Evolutionary conservation across 1,140 invertebrate species (phyloP), one percentile per base, ranked within the genome.

Genomic region (Conopomorpha cramerella): DNA sequence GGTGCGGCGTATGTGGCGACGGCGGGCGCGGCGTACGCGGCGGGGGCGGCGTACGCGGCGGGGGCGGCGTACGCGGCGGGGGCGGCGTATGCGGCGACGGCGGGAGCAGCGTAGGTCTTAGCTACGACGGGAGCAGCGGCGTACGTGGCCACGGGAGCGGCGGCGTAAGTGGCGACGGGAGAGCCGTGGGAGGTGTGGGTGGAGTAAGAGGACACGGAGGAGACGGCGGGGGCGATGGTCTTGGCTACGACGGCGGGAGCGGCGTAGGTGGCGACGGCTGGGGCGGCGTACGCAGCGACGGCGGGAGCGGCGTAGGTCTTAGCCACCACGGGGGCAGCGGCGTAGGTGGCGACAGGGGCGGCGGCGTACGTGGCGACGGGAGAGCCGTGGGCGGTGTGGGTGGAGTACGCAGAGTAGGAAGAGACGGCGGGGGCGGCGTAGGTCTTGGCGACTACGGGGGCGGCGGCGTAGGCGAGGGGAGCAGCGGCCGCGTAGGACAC

Each of bases 361-460:
- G 39, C 39, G 11, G 45, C 39, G 38, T 51, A 49, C 3, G 48
- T 32, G 6, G 39, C 39, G 4, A 40, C 34, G 2, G 30, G 30
- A 1, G 34, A 30, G 36, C 42, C 53, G 39, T 53, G 55, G 1
- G 55, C 35, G 34, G 52, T 55, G 25, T 53, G 49, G 10, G 55
- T 51, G 4, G 55, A 51, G 46, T 52, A 62, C 3, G 61, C 53
- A 2, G 59, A 60, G 14, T 51, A 39, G 10, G 58, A 61, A 14
- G 57, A 57, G 13, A 46, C 46, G 12, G 49, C 15, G 49, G 55
- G 25, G 34, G 46, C 45, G 2, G 46, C 36, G 15, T 49, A 44
- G 30, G 35, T 13, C 10, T 39, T 36, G 11, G 35, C 27, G 27
- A 15, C 17, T 3, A 47, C 39, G 34, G 50, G 46, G 0, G 50